Percentiles rank a stretch among this genome's conserved stretches.
phyloP scores from a whole-genome alignment of 2,888 invertebrate genomes.

The Itoplectis maculator region DNA sequence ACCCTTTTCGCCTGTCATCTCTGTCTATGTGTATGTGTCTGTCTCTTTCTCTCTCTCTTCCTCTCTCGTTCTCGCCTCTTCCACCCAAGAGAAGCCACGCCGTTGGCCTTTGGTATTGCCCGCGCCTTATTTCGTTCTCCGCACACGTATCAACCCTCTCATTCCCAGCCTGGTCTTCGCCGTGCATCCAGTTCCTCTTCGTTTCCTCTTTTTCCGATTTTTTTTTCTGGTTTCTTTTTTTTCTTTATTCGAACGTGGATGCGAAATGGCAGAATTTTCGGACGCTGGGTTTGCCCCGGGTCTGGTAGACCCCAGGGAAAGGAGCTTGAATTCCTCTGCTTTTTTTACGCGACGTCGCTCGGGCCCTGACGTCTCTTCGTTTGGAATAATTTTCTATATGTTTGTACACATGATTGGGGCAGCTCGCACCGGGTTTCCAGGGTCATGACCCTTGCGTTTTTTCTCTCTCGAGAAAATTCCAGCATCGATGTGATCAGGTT shows the following conservation, averaged over 20 bases:
- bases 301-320: conserved; percentile 48
- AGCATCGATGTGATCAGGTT: too few species aligned
- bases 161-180: conserved; percentile 67
- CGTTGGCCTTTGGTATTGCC: conserved; percentile 67
- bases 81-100: conserved; percentile 20
- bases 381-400: conserved; percentile 50
- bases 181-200: conserved; percentile 54
- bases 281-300: conserved; percentile 61
- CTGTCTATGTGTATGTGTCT: too few species aligned
- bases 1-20: too few species aligned
- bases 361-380: conserved; percentile 21
- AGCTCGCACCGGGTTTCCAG: too few species aligned
- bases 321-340: conserved; percentile 39
- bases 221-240: too few species aligned
- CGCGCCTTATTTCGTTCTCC: conserved; percentile 79
- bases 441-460: too few species aligned
- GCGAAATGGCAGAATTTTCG: conserved; percentile 53
- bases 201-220: conserved; percentile 42
- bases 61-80: neutral
- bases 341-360: conserved; percentile 31
- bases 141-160: conserved; percentile 77
- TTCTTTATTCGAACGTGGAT: conserved; percentile 50
- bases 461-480: too few species aligned
- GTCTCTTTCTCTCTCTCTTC: conserved; percentile 41
- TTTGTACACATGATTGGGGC: conserved; percentile 1